These are phyloP conservation scores for Ectemnius lituratus DNA, from an alignment of 2,888 invertebrate genomes.

Conservation along the genomic window DNA sequence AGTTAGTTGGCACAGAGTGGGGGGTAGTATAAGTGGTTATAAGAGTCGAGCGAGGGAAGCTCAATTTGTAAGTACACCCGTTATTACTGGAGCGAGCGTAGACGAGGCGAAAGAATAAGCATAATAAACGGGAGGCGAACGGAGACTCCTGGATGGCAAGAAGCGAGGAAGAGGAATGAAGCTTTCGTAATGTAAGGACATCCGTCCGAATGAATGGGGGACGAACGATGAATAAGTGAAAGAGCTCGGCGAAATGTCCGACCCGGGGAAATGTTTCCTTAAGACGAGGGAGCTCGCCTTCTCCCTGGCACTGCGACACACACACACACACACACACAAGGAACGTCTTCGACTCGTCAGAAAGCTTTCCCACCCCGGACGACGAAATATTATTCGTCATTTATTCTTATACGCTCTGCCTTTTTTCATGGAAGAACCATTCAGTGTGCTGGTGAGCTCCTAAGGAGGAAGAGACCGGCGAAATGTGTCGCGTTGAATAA, in stretches of 20 bases:
- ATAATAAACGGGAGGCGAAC: constrained; percentile 24
- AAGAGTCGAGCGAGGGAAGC: neutral
- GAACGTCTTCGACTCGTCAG: neutral
- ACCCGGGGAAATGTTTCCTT: neutral
- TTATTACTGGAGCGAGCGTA: constrained; percentile 16
- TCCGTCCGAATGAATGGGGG: constrained; percentile 34
- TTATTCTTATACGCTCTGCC: too few relatives aligned
- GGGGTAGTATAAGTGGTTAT: neutral
- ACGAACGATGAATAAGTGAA: constrained; percentile 41
- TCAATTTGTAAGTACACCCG: constrained; percentile 43
- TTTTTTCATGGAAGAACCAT: too few relatives aligned
- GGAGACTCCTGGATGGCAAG: neutral
- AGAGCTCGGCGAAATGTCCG: constrained; percentile 26
- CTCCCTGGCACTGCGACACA: too few relatives aligned
- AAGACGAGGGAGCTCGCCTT: too few relatives aligned
- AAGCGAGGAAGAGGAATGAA: constrained; percentile 48
- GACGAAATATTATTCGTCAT: constrained; percentile 6
- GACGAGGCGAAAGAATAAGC: constrained; percentile 19
- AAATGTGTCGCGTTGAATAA: too few relatives aligned
- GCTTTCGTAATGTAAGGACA: constrained; percentile 32
- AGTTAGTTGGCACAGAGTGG: constrained; percentile 11
- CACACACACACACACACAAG: too few relatives aligned
- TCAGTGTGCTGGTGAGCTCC: too few relatives aligned
- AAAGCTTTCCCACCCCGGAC: neutral
- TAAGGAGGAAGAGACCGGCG: too few relatives aligned